Percentiles rank a stretch among this genome's conserved stretches.
Conservation (phyloP, 2,797 vertebrate genomes). For the Pseudomugil gertrudae region DNA sequence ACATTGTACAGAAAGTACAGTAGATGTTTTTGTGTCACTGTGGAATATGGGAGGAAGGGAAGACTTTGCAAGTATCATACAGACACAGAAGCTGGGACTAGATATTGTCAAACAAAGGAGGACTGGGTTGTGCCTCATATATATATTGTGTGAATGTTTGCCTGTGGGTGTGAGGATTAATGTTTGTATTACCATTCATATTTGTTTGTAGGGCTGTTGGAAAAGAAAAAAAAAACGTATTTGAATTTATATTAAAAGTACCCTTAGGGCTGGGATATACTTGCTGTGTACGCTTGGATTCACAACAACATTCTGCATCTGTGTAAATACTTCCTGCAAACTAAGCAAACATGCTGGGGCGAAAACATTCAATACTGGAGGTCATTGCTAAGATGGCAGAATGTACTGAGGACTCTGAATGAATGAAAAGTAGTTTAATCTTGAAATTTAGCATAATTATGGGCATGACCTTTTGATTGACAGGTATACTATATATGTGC, state of each 20-base stretch:
- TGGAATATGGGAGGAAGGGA: conserved; percentile 14
- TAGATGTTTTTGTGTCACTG: conserved; percentile 24
- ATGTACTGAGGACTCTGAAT: too few species aligned
- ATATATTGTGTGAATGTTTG: conserved; percentile 17
- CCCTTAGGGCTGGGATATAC: neutral
- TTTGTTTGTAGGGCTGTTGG: neutral
- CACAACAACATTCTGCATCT: too few species aligned
- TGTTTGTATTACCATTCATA: neutral
- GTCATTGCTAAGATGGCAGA: too few species aligned
- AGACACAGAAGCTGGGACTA: conserved; percentile 25
- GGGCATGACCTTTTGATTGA: too few species aligned
- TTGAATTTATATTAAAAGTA: neutral
- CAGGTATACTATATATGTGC: too few species aligned
- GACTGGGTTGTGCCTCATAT: conserved; percentile 18
- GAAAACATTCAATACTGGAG: too few species aligned
- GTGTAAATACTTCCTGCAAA: too few species aligned
- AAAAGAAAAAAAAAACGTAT: neutral
- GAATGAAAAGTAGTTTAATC: too few species aligned
- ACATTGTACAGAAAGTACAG: conserved; percentile 63
- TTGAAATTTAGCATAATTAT: too few species aligned
- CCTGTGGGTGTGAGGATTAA: conserved; percentile 16
- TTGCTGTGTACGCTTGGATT: too few species aligned
- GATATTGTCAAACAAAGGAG: conserved; percentile 41
- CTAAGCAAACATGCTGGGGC: too few species aligned
- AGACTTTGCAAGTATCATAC: conserved; percentile 50